A percentile compares a stretch with the other conserved stretches of the same genome.
These are phyloP conservation scores for Pseudochirops cupreus DNA, from an alignment of 2,797 vertebrate genomes.

Conservation along the genomic window DNA sequence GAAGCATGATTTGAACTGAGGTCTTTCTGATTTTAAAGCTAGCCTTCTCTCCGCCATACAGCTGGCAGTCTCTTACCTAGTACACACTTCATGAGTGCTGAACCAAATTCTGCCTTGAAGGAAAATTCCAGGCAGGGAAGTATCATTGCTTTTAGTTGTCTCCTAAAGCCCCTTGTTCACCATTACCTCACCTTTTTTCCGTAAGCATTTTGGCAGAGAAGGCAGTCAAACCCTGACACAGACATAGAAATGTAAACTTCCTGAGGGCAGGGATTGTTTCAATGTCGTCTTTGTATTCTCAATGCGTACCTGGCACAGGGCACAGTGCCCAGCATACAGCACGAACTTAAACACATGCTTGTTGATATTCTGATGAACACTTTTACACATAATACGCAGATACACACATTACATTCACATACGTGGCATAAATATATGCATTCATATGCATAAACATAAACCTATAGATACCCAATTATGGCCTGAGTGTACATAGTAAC, in stretches of 20 bases:
- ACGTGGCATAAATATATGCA: neutral
- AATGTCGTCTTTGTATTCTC: neutral
- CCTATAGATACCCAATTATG: neutral
- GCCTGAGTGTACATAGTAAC: neutral
- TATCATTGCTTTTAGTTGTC: neutral
- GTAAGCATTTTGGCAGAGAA: neutral
- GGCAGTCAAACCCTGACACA: neutral
- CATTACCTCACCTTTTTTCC: neutral
- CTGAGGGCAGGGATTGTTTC: neutral
- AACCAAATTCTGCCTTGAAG: neutral
- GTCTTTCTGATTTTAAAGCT: too few relatives aligned
- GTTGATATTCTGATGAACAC: neutral
- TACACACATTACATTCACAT: neutral
- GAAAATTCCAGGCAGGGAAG: neutral
- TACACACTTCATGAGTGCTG: neutral
- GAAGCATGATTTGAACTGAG: too few relatives aligned
- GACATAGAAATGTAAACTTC: neutral
- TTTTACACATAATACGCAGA: neutral
- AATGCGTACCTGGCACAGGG: neutral
- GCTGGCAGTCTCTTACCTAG: neutral
- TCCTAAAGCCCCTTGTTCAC: neutral
- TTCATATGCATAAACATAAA: neutral
- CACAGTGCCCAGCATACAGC: neutral
- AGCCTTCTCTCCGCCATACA: neutral
- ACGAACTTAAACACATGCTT: neutral